Base-by-base conservation (phyloP, 2,113 vertebrate species). In the Albula glossodonta region DNA sequence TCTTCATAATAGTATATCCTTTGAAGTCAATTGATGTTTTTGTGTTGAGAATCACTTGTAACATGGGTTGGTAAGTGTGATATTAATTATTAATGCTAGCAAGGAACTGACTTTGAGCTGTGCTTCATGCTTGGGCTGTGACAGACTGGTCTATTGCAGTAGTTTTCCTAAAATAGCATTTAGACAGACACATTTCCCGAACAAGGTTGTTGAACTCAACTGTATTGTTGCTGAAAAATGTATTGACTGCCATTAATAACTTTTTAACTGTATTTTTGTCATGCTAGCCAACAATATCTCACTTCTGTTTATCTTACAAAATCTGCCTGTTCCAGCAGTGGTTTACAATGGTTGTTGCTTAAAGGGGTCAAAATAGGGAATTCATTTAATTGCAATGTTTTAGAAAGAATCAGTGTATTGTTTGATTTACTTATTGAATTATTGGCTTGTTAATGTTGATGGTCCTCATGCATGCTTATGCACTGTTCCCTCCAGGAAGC, bases 401-500 rank as follows among this genome's bases (percentile, higher is more conserved):
- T 56, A 56, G 2, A 56, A 41, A 41, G 31, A 41, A 41, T 41
- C 31, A 41, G 31, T 41, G 31, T 41, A 41, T 41, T 41, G 31
- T 41, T 41, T 41, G 31, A 19, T 66, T 66, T 66, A 66, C 22
- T 66, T 41, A 2, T 78, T 78, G 1, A 78, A 48, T 78, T 78
- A 48, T 78, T 5, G 10, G 22, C 25, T 78, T 31, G 41, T n/a
- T 19, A 22, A 19, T 66, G 60, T 22, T 19, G 2, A 1, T 19
- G 22, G 17, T 22, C 19, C 60, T 19, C 17, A 66, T 19, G 60
- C 8, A 66, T 66, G 9, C 60, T 66, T 15, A 66, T 66, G 17
- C 22, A 66, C 12, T 84, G 0, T 63, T 15, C 78, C 10, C 12
- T 81, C 5, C 92, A 99, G 98, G 98, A 99, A 90, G 98, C 98